Evolutionary conservation across 92 coral and sea anemone species (phyloP).

Genomic region (Parazoanthus atlanticus): DNA sequence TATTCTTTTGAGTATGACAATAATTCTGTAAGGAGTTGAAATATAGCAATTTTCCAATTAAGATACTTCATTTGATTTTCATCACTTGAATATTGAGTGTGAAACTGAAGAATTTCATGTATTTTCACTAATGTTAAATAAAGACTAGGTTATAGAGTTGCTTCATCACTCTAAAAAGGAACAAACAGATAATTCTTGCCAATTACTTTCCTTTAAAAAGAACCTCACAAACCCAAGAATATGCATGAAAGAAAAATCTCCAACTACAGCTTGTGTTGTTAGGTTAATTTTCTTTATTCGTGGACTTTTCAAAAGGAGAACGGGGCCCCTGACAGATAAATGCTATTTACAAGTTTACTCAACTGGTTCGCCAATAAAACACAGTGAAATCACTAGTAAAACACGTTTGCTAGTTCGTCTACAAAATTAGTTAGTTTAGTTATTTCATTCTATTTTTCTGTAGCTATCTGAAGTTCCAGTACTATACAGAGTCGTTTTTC

Average conservation of each 20-base stretch:
- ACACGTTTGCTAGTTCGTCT: background rate
- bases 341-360: background rate
- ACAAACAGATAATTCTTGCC: background rate
- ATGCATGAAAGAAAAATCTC: background rate
- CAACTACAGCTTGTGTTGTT: background rate
- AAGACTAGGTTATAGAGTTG: no score
- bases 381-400: background rate
- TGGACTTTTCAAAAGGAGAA: conserved; percentile 13
- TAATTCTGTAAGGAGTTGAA: no score
- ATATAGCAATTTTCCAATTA: no score
- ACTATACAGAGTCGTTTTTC: background rate
- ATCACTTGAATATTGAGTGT: no score
- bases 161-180: no score
- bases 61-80: no score
- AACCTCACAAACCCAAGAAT: background rate
- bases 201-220: no score
- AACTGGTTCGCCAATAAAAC: background rate
- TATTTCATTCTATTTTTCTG: background rate
- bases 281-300: background rate
- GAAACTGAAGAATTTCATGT: no score
- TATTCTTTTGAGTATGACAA: no score
- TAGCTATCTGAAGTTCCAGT: background rate
- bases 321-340: background rate
- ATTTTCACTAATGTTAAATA: no score
- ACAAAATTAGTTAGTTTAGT: background rate